Percentiles rank a stretch among this genome's conserved stretches.
Evolutionary conservation across 2,888 invertebrate genomes (phyloP).

Genomic region (Disparrhopalites patrizii): DNA sequence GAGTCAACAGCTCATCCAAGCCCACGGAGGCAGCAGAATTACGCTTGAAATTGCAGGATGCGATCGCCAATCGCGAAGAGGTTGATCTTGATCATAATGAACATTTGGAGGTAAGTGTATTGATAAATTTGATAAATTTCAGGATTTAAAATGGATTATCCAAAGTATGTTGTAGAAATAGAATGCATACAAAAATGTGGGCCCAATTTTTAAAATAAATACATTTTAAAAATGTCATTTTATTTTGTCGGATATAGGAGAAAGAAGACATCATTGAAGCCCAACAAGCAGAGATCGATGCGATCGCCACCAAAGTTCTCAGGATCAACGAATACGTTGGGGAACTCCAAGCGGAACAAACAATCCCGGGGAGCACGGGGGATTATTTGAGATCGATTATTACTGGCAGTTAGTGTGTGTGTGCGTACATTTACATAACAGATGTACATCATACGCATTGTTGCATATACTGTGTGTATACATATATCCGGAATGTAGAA

Average conservation of each 20-base stretch:
- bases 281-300: slow-evolving; percentile 54
- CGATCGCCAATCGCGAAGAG: slow-evolving; percentile 46
- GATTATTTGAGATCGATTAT: background rate
- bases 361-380: background rate
- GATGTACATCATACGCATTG: too few species aligned
- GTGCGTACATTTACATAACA: too few species aligned
- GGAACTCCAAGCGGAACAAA: background rate
- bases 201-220: background rate
- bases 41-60: slow-evolving; percentile 40
- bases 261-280: slow-evolving; percentile 54
- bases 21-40: slow-evolving; percentile 44
- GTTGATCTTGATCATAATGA: slow-evolving; percentile 42
- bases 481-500: too few species aligned
- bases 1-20: slow-evolving; percentile 54
- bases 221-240: too few species aligned
- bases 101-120: slow-evolving; percentile 35
- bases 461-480: too few species aligned
- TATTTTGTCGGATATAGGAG: too few species aligned
- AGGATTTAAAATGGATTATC: too few species aligned
- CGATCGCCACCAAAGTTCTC: slow-evolving; percentile 50
- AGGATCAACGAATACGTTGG: slow-evolving; percentile 42
- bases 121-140: background rate
- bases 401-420: slow-evolving; percentile 1
- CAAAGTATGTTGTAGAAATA: too few species aligned
- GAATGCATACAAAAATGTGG: too few species aligned